A percentile compares a stretch with the other conserved stretches of the same genome.
Conservation (phyloP, 2,113 vertebrate genomes). For the Malaclemys terrapin region DNA sequence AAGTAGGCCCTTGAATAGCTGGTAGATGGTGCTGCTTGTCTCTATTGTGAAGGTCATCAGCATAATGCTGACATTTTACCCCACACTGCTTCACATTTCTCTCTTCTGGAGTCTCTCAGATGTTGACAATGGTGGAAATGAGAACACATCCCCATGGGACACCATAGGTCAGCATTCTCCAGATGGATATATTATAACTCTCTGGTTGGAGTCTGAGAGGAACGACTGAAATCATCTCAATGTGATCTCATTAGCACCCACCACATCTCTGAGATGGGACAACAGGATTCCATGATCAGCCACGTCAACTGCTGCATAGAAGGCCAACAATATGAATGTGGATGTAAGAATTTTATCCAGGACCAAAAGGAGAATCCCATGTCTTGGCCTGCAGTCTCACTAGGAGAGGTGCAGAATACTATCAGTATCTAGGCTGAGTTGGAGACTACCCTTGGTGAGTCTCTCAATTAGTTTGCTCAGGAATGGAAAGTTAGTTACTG, state of each 20-base stretch:
- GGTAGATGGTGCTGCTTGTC: background rate
- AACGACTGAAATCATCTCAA: background rate
- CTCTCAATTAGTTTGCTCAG: background rate
- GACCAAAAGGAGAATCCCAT: background rate
- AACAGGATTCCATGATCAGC: background rate
- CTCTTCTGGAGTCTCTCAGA: background rate
- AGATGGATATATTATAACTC: background rate
- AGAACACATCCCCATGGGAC: background rate
- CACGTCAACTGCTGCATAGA: background rate
- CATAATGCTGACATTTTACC: background rate
- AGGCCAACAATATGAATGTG: background rate
- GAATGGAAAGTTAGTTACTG: background rate
- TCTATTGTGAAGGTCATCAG: background rate
- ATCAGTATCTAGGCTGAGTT: background rate
- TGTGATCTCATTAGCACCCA: background rate
- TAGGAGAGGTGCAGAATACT: background rate
- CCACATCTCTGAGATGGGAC: background rate
- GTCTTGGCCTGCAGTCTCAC: background rate
- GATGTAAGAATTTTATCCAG: slow-evolving; percentile 20
- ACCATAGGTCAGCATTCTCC: background rate
- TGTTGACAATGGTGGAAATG: background rate
- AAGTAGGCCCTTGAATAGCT: background rate
- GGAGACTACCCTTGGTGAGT: background rate
- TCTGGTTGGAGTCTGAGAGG: background rate
- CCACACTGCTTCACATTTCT: background rate